Conservation (phyloP, 1,140 invertebrate genomes). For the Acromyrmex echinatior region DNA sequence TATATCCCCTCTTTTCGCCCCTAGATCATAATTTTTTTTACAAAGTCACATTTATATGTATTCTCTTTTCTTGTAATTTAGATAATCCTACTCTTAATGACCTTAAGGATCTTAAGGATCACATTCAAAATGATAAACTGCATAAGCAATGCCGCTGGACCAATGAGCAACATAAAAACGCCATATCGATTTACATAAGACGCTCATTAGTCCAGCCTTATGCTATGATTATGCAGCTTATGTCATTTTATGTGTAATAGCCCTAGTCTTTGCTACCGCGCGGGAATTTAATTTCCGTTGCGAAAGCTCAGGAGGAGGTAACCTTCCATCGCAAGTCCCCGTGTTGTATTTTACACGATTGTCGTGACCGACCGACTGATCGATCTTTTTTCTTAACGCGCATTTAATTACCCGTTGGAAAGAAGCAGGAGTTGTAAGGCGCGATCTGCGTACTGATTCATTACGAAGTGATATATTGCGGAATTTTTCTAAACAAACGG, state of each 20-base stretch:
- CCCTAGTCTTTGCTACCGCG: background rate
- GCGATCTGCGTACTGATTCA: background rate
- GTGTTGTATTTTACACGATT: slow-evolving; percentile 25
- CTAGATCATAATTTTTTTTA: no score
- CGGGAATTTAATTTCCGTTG: slow-evolving; percentile 52
- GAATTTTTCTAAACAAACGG: slow-evolving; percentile 18
- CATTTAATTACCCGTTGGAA: slow-evolving; percentile 40
- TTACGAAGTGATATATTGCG: background rate
- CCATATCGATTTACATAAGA: no score
- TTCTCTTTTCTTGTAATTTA: no score
- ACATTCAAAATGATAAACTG: no score
- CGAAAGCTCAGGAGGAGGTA: slow-evolving; percentile 39
- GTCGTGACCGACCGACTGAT: slow-evolving; percentile 9
- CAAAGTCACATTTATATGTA: no score
- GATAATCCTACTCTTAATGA: no score
- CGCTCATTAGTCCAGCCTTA: no score
- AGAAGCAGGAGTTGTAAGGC: background rate
- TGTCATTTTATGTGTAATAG: background rate
- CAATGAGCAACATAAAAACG: no score
- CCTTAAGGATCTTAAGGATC: no score
- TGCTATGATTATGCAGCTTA: no score
- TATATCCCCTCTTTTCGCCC: no score
- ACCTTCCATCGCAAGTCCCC: background rate
- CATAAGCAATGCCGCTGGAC: no score
- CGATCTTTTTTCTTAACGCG: background rate